Percentiles rank a stretch among this genome's conserved stretches.
Evolutionary conservation across 37 sponge, comb jelly and placozoan species (phyloP).

Genomic region (Dysidea cf. avara): DNA sequence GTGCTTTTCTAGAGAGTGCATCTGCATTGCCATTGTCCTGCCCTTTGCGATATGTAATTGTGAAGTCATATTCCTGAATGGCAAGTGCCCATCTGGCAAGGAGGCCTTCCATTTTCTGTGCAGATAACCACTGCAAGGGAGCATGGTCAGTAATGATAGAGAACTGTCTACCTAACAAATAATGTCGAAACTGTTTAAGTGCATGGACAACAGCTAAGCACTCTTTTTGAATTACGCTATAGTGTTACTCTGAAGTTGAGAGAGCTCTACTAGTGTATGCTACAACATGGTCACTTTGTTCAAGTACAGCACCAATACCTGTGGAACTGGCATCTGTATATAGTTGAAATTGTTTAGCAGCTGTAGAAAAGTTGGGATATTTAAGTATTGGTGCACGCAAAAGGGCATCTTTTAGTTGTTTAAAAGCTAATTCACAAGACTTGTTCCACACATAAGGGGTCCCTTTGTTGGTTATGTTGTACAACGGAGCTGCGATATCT

Average conservation of each 20-base stretch:
- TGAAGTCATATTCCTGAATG: constrained; percentile 13
- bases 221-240: neutral
- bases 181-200: constrained; percentile 27
- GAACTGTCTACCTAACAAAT: constrained; percentile 8
- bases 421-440: too few species aligned
- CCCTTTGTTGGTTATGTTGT: too few species aligned
- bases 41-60: too few species aligned
- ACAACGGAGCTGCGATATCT: too few species aligned
- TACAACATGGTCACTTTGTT: too few species aligned
- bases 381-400: constrained; percentile 1
- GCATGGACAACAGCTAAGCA: constrained; percentile 17
- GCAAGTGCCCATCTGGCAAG: constrained; percentile 11
- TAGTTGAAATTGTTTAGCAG: neutral
- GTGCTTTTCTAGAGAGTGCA: too few species aligned
- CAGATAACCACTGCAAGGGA: constrained; percentile 3
- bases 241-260: too few species aligned
- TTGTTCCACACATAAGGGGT: constrained; percentile 3
- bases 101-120: constrained; percentile 9
- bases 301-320: too few species aligned
- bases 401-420: constrained; percentile 18
- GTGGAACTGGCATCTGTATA: neutral
- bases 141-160: constrained; percentile 10
- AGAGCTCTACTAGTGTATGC: too few species aligned
- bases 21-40: too few species aligned
- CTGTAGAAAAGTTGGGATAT: neutral